Base-by-base conservation (phyloP, 2,113 vertebrate genomes). In the Grallaria varia region DNA sequence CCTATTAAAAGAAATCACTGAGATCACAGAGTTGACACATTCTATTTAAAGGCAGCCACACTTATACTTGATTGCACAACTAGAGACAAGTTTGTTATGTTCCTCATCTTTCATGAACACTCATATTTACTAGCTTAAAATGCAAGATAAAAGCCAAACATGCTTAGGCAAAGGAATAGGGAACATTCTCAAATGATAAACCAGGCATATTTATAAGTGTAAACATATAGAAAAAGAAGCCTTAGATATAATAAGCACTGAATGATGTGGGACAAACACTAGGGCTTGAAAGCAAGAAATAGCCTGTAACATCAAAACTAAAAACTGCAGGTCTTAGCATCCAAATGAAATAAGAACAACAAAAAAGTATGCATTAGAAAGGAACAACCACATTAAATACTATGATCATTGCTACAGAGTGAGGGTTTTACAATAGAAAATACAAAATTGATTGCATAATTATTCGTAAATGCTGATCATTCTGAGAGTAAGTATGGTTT, bases 251-350 rank as follows among this genome's bases (percentile, higher is more conserved):
- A 88, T 55, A 93, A 96, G 39, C 45, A 35, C 68, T 84, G 62
- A 28, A 5, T 90, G 40, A 94, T 92, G 86, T 8, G 24, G 81
- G 55, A 47, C 53, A 95, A 96, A 68, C 76, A 82, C 50, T 72
- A 55, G 88, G 47, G 96, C 56, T 71, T 82, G 91, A 97, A 97
- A 82, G 73, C 9, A 87, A 93, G 78, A 95, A 95, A 95, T 95
- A 95, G 35, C 82, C 80, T 86, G 11, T 77, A 92, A 96, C 50
- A 79, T 67, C 82, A 94, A 86, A 94, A 79, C 79, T 83, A 89
- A 40, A 18, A 96, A 77, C 49, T 87, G n/a, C 81, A 82, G 60
- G 45, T 96, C 88, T 93, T 96, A 92, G 50, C 39, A 93, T 49
- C 71, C 10, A 95, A 91, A 86, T 45, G 33, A 85, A 89, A 84